These are phyloP conservation scores for Bryconaethiops microstoma DNA, from an alignment of 2,797 vertebrate species.

Conservation along the genomic window DNA sequence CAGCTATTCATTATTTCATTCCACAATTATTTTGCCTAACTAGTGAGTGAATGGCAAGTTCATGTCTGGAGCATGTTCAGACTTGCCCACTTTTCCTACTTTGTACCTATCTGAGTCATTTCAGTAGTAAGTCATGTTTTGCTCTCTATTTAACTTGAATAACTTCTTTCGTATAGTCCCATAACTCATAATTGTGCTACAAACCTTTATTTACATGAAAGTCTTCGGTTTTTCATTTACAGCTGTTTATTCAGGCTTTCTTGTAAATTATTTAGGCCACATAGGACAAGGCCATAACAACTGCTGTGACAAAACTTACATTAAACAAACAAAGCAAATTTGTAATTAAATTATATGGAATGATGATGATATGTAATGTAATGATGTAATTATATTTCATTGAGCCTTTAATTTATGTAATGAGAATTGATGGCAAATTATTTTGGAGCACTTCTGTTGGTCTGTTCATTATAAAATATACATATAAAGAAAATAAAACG, in stretches of 20 bases:
- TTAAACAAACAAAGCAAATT: too few species aligned
- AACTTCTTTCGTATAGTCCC: background rate
- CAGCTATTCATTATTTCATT: constrained; percentile 14
- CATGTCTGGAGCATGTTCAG: constrained; percentile 65
- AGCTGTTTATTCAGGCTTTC: background rate
- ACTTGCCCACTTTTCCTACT: constrained; percentile 58
- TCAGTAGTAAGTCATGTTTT: constrained; percentile 22
- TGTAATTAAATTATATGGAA: too few species aligned
- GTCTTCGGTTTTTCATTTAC: background rate
- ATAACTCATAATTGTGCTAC: background rate
- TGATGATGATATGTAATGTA: too few species aligned
- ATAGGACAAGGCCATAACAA: background rate
- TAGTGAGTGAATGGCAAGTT: constrained; percentile 54
- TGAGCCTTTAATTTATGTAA: background rate
- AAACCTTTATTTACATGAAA: background rate
- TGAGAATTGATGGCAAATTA: background rate
- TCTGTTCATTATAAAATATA: background rate
- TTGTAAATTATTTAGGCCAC: background rate
- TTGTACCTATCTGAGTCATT: constrained; percentile 16
- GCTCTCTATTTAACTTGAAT: constrained; percentile 9
- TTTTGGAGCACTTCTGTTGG: background rate
- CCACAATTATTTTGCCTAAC: constrained; percentile 32
- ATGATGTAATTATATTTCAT: too few species aligned
- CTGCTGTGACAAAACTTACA: background rate
- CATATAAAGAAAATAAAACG: background rate